phyloP scores from a whole-genome alignment of 2,113 vertebrate species.

The Emydocephalus ijimae region DNA sequence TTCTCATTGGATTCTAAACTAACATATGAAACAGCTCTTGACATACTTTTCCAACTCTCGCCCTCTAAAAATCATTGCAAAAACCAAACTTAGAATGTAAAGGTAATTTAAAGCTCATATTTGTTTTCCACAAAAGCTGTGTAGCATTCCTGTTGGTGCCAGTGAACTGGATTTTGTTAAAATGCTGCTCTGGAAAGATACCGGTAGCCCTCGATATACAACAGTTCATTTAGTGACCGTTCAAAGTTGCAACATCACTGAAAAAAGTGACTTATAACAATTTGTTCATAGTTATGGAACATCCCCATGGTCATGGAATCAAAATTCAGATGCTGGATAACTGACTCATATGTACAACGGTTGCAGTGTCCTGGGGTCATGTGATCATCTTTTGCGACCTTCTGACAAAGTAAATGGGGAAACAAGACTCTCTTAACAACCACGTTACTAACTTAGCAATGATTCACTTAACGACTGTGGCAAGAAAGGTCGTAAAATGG shows the following conservation, averaged over 20 bases:
- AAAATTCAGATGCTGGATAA: neutral
- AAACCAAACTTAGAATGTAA: neutral
- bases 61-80: neutral
- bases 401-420: neutral
- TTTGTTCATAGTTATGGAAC: neutral
- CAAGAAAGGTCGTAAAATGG: neutral
- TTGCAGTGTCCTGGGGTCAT: neutral
- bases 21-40: slow-evolving; percentile 5
- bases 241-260: neutral
- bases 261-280: neutral
- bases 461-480: neutral
- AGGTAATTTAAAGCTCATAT: neutral
- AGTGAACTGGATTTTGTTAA: neutral
- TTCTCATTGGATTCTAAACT: slow-evolving; percentile 13
- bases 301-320: neutral
- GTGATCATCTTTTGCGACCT: neutral
- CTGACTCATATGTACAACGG: neutral
- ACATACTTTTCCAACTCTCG: neutral
- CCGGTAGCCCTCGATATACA: neutral
- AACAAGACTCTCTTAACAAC: neutral
- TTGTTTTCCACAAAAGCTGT: neutral
- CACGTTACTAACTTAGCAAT: neutral
- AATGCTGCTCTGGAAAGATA: neutral
- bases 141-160: neutral
- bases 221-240: neutral